Evolutionary conservation across 2,797 vertebrate species (phyloP).

Genomic region (Microcaecilia unicolor): DNA sequence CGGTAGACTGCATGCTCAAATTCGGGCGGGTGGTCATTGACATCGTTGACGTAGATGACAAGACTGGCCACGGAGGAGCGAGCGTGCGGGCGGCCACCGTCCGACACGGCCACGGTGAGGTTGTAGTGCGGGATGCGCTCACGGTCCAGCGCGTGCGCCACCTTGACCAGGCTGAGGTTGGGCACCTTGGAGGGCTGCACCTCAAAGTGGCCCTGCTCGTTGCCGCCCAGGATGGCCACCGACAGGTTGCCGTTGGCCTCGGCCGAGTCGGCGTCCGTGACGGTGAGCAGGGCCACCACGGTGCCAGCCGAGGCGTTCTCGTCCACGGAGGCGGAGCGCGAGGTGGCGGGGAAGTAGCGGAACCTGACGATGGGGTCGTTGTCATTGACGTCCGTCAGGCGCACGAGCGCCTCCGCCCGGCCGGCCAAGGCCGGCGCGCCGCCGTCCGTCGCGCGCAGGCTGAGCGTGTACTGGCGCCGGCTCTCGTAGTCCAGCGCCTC

Average conservation of each 20-base stretch:
- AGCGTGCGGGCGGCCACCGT: slow-evolving; percentile 65
- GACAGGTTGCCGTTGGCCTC: slow-evolving; percentile 92
- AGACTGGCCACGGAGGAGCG: slow-evolving; percentile 89
- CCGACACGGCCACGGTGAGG: slow-evolving; percentile 86
- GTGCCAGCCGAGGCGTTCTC: slow-evolving; percentile 92
- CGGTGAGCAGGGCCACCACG: slow-evolving; percentile 87
- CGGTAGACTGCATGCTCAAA: slow-evolving; percentile 80
- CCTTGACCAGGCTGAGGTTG: slow-evolving; percentile 92
- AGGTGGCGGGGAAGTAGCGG: slow-evolving; percentile 88
- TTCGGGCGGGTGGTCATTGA: slow-evolving; percentile 91
- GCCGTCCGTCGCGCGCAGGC: slow-evolving; percentile 79
- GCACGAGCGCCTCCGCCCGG: slow-evolving; percentile 79
- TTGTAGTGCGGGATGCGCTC: slow-evolving; percentile 95
- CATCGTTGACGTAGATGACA: slow-evolving; percentile 95
- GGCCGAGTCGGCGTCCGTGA: slow-evolving; percentile 86
- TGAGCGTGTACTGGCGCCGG: slow-evolving; percentile 81
- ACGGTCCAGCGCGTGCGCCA: slow-evolving; percentile 85
- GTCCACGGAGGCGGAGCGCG: slow-evolving; percentile 90
- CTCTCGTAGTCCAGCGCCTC: slow-evolving; percentile 82
- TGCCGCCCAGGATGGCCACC: slow-evolving; percentile 87
- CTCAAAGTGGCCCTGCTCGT: slow-evolving; percentile 92
- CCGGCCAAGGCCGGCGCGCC: slow-evolving; percentile 80
- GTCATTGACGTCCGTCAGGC: slow-evolving; percentile 86
- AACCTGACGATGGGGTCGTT: slow-evolving; percentile 94
- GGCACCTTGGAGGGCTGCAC: slow-evolving; percentile 92